Evolutionary conservation across 2,113 vertebrate genomes (phyloP), one percentile per base, ranked within the genome.

Genomic region (Sceloporus undulatus): DNA sequence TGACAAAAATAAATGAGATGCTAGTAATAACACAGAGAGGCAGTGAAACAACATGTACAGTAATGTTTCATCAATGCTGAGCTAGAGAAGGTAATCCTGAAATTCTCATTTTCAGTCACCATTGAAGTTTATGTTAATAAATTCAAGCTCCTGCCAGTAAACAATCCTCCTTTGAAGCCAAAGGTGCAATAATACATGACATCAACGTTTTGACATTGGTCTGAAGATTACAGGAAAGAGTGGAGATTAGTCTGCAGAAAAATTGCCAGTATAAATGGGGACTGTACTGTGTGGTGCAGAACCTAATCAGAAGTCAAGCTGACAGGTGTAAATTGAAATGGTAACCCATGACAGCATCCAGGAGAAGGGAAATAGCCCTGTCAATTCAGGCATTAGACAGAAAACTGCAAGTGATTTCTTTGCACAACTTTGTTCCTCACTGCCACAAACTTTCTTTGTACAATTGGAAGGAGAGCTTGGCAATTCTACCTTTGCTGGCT

Each of bases 1-100:
- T 78, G 48, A 77, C 38, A 85, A 29, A 85, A 34, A 85, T 0
- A 86, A 78, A 74, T 56, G 29, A 68, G 65, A 56, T 88, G 74
- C 70, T 83, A 78, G 59, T 62, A 85, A 84, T 75, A 90, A 95
- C n/a, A 94, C 90, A 93, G 89, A 16, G 34, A 42, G 75, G 48
- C 13, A 70, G 29, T 85, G 10, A n/a, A 14, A 9, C 83, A 90
- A 77, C 19, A 40, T 80, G 86, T 68, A 87, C 65, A 48, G 42
- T 59, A 62, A 14, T 89, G 48, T 89, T 70, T 82, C 89, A 65
- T 68, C 66, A 81, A 91, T n/a, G 42, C 40, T 83, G 75, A 78
- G 6, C 71, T 87, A 62, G 38, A 89, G 9, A 34, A 71, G 29
- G 29, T 25, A 71, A 90, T 84, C 40, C n/a, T 84, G 86, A 91